Conservation (phyloP, 2,888 invertebrate genomes). For the Odontomyia ornata region DNA sequence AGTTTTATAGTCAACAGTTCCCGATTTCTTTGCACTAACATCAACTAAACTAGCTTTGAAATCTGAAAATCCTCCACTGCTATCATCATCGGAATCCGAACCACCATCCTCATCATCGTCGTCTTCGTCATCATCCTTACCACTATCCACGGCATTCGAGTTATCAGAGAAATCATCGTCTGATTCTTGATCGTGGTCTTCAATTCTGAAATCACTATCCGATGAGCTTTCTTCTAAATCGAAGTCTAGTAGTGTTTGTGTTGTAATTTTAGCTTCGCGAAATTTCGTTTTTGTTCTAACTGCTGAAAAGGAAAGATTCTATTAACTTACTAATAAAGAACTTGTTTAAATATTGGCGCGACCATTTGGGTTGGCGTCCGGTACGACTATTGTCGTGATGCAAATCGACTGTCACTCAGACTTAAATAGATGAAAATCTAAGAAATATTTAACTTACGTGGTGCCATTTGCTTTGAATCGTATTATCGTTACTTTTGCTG, state of each 20-base stretch:
- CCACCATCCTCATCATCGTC: slow-evolving; percentile 58
- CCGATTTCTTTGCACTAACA: slow-evolving; percentile 5
- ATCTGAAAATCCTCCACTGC: slow-evolving; percentile 50
- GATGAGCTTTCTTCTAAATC: slow-evolving; percentile 91
- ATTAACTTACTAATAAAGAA: neutral
- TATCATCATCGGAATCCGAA: slow-evolving; percentile 58
- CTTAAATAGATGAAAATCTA: slow-evolving; percentile 31
- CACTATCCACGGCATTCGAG: slow-evolving; percentile 71
- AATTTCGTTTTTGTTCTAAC: slow-evolving; percentile 83
- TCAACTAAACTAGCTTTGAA: slow-evolving; percentile 8
- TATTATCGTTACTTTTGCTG: neutral
- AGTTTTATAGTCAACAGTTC: slow-evolving; percentile 51
- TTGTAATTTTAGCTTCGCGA: slow-evolving; percentile 71
- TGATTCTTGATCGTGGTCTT: slow-evolving; percentile 81
- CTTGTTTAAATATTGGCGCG: slow-evolving; percentile 16
- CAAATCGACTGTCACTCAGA: slow-evolving; percentile 47
- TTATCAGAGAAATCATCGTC: slow-evolving; percentile 68
- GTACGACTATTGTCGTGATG: slow-evolving; percentile 29
- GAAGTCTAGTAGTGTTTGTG: slow-evolving; percentile 80
- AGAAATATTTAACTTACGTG: slow-evolving; percentile 50
- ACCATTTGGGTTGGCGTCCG: neutral
- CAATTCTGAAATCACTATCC: slow-evolving; percentile 93
- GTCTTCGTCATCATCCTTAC: slow-evolving; percentile 61
- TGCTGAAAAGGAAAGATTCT: slow-evolving; percentile 66
- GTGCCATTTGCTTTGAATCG: slow-evolving; percentile 49